Evolutionary conservation across 2,888 invertebrate species (phyloP).

Genomic region (Leucophora obtusa): DNA sequence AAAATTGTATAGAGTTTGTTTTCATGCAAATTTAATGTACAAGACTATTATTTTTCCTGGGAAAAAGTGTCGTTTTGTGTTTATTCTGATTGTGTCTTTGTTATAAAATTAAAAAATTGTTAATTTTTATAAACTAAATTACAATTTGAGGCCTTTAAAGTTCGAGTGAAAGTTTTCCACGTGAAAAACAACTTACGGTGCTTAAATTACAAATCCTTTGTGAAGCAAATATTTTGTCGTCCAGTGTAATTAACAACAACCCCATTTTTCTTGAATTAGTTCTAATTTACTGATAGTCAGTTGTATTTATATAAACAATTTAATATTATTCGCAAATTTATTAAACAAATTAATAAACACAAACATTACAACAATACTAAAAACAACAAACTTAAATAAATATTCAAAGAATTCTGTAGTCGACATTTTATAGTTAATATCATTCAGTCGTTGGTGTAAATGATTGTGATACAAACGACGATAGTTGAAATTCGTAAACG

Average conservation of each 20-base stretch:
- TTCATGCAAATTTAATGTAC: no score
- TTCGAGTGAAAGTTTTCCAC: no score
- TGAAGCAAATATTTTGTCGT: not conserved
- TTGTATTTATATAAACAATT: conserved; percentile 36
- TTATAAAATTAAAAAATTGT: no score
- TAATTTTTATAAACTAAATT: no score
- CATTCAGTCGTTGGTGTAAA: not conserved
- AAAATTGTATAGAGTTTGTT: no score
- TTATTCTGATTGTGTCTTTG: no score
- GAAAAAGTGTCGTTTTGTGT: no score
- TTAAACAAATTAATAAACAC: conserved; percentile 47
- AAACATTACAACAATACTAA: conserved; percentile 3
- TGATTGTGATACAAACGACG: not conserved
- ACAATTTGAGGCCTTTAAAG: no score
- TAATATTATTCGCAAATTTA: conserved; percentile 47
- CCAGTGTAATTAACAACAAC: conserved; percentile 3
- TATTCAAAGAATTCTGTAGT: not conserved
- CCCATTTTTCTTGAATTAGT: not conserved
- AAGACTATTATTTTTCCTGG: no score
- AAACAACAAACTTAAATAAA: conserved; percentile 11
- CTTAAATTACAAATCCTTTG: no score
- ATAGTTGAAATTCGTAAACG: conserved; percentile 18
- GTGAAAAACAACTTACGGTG: no score
- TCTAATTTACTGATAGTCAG: not conserved
- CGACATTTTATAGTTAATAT: not conserved